A percentile compares a stretch with the other conserved stretches of the same genome.
These are phyloP conservation scores for Monopterus albus DNA, from an alignment of 2,113 vertebrate genomes.

Conservation along the genomic window DNA sequence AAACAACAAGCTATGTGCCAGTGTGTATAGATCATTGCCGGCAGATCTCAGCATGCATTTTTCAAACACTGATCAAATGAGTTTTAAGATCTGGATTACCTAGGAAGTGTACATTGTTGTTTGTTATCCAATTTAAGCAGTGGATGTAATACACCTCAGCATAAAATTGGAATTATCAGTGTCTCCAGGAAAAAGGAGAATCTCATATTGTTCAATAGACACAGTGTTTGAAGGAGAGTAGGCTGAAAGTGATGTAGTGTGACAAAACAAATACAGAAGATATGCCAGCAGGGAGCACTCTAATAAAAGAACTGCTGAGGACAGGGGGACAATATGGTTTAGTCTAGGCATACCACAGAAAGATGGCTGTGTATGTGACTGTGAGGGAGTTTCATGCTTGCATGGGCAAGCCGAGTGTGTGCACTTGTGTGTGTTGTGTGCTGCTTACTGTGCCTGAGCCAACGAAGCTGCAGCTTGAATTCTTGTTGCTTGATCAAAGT, in stretches of 20 bases:
- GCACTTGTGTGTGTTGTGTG: conserved; percentile 21
- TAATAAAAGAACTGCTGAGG: conserved; percentile 57
- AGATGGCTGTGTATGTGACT: not conserved
- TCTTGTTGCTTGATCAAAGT: conserved; percentile 60
- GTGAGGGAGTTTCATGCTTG: not conserved
- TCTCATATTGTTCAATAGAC: conserved; percentile 18
- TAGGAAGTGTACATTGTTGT: conserved; percentile 53
- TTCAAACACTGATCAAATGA: conserved; percentile 71
- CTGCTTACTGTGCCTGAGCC: conserved; percentile 34
- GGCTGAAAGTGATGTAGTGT: conserved; percentile 51
- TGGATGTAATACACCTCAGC: conserved; percentile 40
- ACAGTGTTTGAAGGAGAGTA: conserved; percentile 26
- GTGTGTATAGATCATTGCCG: conserved; percentile 66
- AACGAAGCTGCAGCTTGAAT: conserved; percentile 53
- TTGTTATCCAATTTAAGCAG: conserved; percentile 61
- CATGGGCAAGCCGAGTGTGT: conserved; percentile 14
- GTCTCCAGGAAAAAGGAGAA: conserved; percentile 22
- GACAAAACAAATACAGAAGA: conserved; percentile 64
- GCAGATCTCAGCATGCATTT: conserved; percentile 66
- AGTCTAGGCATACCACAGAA: conserved; percentile 25
- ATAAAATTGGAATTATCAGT: conserved; percentile 64
- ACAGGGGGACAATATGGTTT: conserved; percentile 37
- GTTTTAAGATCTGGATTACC: conserved; percentile 59
- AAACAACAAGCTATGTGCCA: conserved; percentile 71
- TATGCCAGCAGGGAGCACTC: conserved; percentile 65